Base-by-base conservation (phyloP, 2,797 vertebrate species). In the Neosilurus hyrtlii region DNA sequence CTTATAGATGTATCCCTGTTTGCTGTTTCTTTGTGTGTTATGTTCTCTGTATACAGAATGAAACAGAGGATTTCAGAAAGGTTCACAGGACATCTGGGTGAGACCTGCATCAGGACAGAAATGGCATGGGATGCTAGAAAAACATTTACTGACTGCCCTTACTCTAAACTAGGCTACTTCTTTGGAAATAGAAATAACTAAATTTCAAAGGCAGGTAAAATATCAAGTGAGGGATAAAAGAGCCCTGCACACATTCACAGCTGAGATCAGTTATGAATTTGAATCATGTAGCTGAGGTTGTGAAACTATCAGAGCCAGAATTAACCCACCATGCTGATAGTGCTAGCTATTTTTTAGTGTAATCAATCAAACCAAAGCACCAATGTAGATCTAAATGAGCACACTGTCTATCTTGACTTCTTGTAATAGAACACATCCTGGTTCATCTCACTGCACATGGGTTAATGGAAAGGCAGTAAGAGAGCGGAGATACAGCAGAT, bases 371-470 rank as follows among this genome's bases (percentile, higher is more conserved):
- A 26, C 26, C 10, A 61, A 43, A 61, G 56, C 11, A 1, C 49
- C 26, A 52, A 72, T 14, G 11, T 52, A 56, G 8, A 30, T 18
- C 26, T 74, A 59, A 37, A 22, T 59, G 18, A 3, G 49, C 49
- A 18, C 26, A 63, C 9, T 81, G 12, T 81, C 66, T 68, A 12
- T 77, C 52, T 15, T 52, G 51, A n/a, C 70, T 73, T 9, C 51
- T 54, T 57, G 54, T 57, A 59, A 35, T 61, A 20, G 20, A 35
- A n/a, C 56, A 77, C 59, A 51, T 63, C 18, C 52, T 80, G 30
- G 16, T 24, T 56, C 81, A 67, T 65, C 85, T 86, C 7, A 24
- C 20, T 20, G 24, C 90, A 90, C 89, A 87, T 24, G 5, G 18
- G 74, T 62, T 67, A 85, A 78, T 57, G 59, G 80, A 57, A 75